A percentile compares a stretch with the other conserved stretches of the same genome.
phyloP scores from a whole-genome alignment of 2,888 invertebrate genomes.

The Axea sp. region DNA sequence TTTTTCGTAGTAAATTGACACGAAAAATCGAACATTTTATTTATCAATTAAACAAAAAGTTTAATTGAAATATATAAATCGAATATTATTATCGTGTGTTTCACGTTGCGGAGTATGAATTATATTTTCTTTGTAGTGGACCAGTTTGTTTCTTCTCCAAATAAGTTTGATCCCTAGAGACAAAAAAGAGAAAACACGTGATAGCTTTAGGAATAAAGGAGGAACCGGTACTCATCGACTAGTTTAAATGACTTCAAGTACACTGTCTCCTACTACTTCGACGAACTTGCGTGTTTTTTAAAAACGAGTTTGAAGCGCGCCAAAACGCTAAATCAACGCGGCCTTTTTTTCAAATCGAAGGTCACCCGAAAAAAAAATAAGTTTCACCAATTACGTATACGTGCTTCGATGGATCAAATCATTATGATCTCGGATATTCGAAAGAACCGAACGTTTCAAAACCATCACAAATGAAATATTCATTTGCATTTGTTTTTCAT shows the following conservation, averaged over 20 bases:
- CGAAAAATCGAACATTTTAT: no score
- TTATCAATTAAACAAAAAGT: no score
- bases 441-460: slow-evolving; percentile 3
- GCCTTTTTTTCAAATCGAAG: slow-evolving; percentile 13
- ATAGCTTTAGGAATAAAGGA: slow-evolving; percentile 32
- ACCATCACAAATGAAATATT: no score
- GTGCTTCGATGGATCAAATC: neutral
- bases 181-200: slow-evolving; percentile 36
- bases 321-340: slow-evolving; percentile 33
- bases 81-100: no score
- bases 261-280: slow-evolving; percentile 14
- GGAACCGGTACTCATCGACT: slow-evolving; percentile 44
- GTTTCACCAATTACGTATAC: slow-evolving; percentile 31
- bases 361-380: slow-evolving; percentile 11
- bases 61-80: no score
- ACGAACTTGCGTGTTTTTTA: slow-evolving; percentile 24
- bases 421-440: slow-evolving; percentile 7
- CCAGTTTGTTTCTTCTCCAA: no score
- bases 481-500: no score
- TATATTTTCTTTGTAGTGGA: no score
- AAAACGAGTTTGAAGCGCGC: slow-evolving; percentile 37
- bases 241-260: slow-evolving; percentile 45
- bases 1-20: no score
- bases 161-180: slow-evolving; percentile 22
- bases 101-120: no score